Conservation (phyloP, 2,888 invertebrate species). For the Callyntrura guangdongensis region DNA sequence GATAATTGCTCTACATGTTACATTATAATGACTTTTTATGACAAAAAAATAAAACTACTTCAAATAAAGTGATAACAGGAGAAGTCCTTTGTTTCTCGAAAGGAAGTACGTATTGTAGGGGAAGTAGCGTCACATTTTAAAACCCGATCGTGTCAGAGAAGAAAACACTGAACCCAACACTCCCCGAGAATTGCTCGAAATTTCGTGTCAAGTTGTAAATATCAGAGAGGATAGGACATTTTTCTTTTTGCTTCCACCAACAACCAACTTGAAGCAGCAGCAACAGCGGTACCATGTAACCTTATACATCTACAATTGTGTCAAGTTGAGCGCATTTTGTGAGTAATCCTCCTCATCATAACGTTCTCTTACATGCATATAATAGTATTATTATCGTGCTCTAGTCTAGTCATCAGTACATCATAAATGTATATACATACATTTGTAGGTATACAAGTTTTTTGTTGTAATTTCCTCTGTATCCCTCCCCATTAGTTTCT, state of each 20-base stretch:
- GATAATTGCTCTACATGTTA: background rate
- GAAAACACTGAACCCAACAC: background rate
- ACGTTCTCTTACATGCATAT: conserved; percentile 36
- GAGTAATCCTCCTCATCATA: conserved; percentile 44
- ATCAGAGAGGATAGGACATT: conserved; percentile 13
- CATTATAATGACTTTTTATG: background rate
- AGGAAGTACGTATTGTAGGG: background rate
- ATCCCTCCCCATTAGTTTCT: conserved; percentile 51
- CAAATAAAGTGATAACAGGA: background rate
- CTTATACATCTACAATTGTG: conserved; percentile 52
- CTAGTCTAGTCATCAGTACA: conserved; percentile 15
- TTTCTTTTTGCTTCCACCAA: conserved; percentile 30
- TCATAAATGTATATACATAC: conserved; percentile 36
- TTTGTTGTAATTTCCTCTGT: conserved; percentile 49
- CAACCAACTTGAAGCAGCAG: conserved; percentile 12
- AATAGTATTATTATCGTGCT: conserved; percentile 25
- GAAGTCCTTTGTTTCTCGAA: too few relatives aligned
- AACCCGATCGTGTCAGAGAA: background rate
- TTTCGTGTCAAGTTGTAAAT: conserved; percentile 44
- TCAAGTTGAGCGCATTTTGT: conserved; percentile 61
- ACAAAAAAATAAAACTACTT: background rate
- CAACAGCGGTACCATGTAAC: background rate
- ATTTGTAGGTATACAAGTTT: conserved; percentile 39
- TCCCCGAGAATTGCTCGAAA: background rate
- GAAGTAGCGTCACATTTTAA: background rate